A percentile compares a stretch with the other conserved stretches of the same genome.
Evolutionary conservation across 2,888 invertebrate genomes (phyloP).

Genomic region (Drosophila meridionalis): DNA sequence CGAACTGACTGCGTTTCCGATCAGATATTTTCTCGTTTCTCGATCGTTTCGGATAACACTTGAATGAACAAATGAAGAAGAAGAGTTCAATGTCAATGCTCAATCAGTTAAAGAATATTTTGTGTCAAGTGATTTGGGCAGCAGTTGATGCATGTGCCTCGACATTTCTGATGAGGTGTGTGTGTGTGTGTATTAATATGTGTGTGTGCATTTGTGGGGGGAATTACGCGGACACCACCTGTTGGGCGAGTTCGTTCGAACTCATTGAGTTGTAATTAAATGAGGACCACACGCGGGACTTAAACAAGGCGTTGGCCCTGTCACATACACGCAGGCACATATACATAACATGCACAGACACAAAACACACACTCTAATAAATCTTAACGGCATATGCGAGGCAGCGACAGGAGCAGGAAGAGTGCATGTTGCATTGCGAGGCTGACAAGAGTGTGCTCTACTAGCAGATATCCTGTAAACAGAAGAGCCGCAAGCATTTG

Average conservation of each 20-base stretch:
- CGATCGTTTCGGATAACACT: conserved; percentile 48
- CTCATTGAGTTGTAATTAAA: conserved; percentile 78
- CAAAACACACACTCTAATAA: conserved; percentile 46
- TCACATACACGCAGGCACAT: conserved; percentile 28
- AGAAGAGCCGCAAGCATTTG: background rate
- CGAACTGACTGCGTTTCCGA: conserved; percentile 36
- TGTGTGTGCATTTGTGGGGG: conserved; percentile 8
- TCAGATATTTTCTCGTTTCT: conserved; percentile 18
- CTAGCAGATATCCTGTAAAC: background rate
- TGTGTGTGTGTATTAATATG: background rate
- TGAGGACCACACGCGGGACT: conserved; percentile 64
- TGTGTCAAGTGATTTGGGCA: conserved; percentile 58
- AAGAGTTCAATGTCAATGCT: conserved; percentile 74
- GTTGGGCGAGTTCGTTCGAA: conserved; percentile 71
- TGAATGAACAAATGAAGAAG: conserved; percentile 10
- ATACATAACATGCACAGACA: background rate
- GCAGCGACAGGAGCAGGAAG: background rate
- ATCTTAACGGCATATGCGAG: conserved; percentile 64
- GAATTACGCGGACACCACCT: conserved; percentile 57
- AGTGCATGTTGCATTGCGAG: conserved; percentile 41
- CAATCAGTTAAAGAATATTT: conserved; percentile 60
- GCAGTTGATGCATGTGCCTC: conserved; percentile 52
- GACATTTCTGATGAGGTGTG: conserved; percentile 4
- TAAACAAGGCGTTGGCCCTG: conserved; percentile 54
- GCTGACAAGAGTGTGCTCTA: background rate